Base-by-base conservation (phyloP, 2,888 invertebrate species). In the Hedya salicella region DNA sequence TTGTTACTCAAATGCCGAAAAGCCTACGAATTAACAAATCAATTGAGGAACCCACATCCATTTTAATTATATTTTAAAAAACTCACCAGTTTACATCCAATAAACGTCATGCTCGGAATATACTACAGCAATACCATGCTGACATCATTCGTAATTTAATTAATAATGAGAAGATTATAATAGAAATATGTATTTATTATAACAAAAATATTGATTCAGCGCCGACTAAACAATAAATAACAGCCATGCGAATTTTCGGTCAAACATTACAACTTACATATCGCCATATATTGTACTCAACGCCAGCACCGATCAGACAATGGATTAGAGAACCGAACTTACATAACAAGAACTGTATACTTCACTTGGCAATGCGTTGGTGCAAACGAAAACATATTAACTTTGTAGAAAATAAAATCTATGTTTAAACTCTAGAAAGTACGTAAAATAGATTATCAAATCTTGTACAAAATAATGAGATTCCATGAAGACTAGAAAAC, bases 401-500 rank as follows among this genome's bases (percentile, higher is more conserved):
- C 49, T 62, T 61, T 32, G 59, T 70, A 70, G 52, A 62, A 68
- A 61, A 62, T 61, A 70, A 71, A 53, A 39, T 36, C 60, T 80
- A 75, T 70, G 73, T 82, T 81, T 80, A 79, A 78, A 77, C 74
- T 79, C 79, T 85, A 85, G 73, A 77, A 77, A 77, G 77, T 78
- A 78, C 80, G 66, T 81, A 79, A 82, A 78, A 77, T 80, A 81
- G 77, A 79, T 81, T 78, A 82, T 81, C 78, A 87, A 88, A 86
- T 86, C 80, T 82, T 80, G 79, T 82, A 86, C 81, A 84, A 84
- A 86, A 86, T 87, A 88, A 91, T 92, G 91, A 91, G 87, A 90
- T 88, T 88, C 81, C 85, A 90, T 91, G 91, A 91, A 87, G 85
- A 88, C 92, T 92, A 92, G 90, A 91, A 85, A 83, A 89, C 91